phyloP scores from a whole-genome alignment of 2,888 invertebrate genomes.

The Arenicola marina region DNA sequence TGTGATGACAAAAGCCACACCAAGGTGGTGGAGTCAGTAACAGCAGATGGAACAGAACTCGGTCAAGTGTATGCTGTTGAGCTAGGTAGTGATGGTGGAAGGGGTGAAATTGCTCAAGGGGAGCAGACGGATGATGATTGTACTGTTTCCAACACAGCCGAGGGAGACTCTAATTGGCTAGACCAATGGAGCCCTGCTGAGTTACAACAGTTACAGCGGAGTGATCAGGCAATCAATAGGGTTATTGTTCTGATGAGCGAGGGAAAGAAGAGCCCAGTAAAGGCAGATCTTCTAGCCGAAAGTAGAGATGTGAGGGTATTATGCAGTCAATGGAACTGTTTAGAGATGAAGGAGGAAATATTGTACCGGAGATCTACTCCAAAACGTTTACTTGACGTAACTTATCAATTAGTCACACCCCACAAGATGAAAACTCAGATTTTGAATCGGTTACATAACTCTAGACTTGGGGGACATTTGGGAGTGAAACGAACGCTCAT shows the following conservation, averaged over 20 bases:
- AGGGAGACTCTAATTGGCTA: not conserved
- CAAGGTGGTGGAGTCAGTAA: no score
- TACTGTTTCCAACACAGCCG: not conserved
- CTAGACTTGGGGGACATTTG: constrained; percentile 3
- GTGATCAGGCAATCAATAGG: not conserved
- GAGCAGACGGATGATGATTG: not conserved
- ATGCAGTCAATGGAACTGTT: not conserved
- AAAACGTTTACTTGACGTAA: not conserved
- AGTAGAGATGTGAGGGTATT: not conserved
- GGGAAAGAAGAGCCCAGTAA: not conserved
- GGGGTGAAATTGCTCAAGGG: not conserved
- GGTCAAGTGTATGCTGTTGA: no score
- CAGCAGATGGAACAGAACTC: no score
- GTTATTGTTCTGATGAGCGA: not conserved
- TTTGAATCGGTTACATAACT: not conserved
- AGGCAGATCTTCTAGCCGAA: not conserved
- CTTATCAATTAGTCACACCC: constrained; percentile 1
- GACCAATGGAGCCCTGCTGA: not conserved
- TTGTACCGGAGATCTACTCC: constrained; percentile 3
- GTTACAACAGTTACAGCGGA: not conserved
- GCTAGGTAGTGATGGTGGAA: not conserved
- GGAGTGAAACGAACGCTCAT: constrained; percentile 1
- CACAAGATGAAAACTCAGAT: not conserved
- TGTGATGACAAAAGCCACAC: no score
- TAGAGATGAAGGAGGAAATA: not conserved